Conservation (phyloP, 1,140 invertebrate genomes). For the Drosophila suzukii region DNA sequence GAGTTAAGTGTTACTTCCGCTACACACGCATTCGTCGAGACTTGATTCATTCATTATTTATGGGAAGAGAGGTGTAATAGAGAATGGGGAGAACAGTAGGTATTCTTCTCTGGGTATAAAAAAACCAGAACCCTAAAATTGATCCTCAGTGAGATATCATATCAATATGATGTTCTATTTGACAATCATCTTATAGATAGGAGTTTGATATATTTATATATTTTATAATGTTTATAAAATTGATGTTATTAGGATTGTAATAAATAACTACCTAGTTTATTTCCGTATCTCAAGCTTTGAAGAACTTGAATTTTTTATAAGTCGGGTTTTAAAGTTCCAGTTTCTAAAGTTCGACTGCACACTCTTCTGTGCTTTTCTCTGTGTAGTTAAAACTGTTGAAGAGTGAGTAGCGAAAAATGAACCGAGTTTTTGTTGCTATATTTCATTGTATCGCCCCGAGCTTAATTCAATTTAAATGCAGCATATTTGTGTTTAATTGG, state of each 20-base stretch:
- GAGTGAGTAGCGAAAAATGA: slow-evolving; percentile 6
- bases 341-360: not conserved
- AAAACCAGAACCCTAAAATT: not conserved
- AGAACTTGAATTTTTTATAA: slow-evolving; percentile 10
- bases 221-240: not conserved
- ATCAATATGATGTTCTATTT: not conserved
- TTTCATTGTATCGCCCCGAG: slow-evolving; percentile 5
- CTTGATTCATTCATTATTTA: slow-evolving; percentile 62
- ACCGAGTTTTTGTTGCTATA: not conserved
- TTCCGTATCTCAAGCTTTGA: not conserved
- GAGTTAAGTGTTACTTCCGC: slow-evolving; percentile 77
- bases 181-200: too few species aligned
- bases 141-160: not conserved
- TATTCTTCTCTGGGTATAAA: slow-evolving; percentile 2
- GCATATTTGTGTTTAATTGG: slow-evolving; percentile 38
- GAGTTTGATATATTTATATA: too few species aligned
- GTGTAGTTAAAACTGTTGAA: slow-evolving; percentile 6
- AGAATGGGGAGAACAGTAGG: slow-evolving; percentile 16
- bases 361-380: not conserved
- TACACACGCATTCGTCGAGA: slow-evolving; percentile 54
- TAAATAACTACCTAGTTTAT: not conserved
- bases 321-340: not conserved
- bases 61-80: slow-evolving; percentile 14
- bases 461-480: slow-evolving; percentile 51
- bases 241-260: not conserved